A percentile compares a stretch with the other conserved stretches of the same genome.
These are phyloP conservation scores for Hypolimnas misippus DNA, from an alignment of 2,888 invertebrate species.

Conservation along the genomic window DNA sequence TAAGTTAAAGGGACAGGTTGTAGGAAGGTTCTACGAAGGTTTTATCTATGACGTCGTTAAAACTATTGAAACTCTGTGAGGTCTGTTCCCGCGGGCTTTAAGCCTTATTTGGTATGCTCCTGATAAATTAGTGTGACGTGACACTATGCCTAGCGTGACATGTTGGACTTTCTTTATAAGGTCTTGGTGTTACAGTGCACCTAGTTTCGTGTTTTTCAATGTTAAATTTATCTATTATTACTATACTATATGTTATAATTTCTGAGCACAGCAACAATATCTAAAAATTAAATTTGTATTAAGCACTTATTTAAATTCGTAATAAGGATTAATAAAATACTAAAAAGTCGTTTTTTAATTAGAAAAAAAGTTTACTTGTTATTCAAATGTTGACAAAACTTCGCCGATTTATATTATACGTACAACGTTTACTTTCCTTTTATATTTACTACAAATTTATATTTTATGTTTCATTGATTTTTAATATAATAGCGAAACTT, in stretches of 20 bases:
- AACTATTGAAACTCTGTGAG: conserved; percentile 24
- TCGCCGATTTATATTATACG: too few relatives aligned
- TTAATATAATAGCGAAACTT: background rate
- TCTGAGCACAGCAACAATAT: too few relatives aligned
- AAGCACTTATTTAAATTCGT: too few relatives aligned
- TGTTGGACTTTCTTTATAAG: conserved; percentile 26
- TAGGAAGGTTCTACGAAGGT: conserved; percentile 8
- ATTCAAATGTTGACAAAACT: too few relatives aligned
- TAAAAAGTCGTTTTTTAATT: too few relatives aligned
- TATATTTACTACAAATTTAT: background rate
- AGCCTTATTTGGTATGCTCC: conserved; percentile 56
- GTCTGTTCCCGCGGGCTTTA: conserved; percentile 41
- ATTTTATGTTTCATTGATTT: background rate
- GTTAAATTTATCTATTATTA: too few relatives aligned
- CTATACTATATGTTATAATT: too few relatives aligned
- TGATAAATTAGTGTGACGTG: conserved; percentile 48
- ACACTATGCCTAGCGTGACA: conserved; percentile 24
- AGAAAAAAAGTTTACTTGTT: too few relatives aligned
- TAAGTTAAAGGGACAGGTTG: conserved; percentile 22
- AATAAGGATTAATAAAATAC: too few relatives aligned
- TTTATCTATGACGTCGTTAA: conserved; percentile 26
- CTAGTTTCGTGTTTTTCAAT: too few relatives aligned
- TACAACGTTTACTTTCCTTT: too few relatives aligned
- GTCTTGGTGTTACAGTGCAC: background rate
- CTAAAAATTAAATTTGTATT: too few relatives aligned